Evolutionary conservation across 2,888 invertebrate genomes (phyloP).

Genomic region (Clanis bilineata): DNA sequence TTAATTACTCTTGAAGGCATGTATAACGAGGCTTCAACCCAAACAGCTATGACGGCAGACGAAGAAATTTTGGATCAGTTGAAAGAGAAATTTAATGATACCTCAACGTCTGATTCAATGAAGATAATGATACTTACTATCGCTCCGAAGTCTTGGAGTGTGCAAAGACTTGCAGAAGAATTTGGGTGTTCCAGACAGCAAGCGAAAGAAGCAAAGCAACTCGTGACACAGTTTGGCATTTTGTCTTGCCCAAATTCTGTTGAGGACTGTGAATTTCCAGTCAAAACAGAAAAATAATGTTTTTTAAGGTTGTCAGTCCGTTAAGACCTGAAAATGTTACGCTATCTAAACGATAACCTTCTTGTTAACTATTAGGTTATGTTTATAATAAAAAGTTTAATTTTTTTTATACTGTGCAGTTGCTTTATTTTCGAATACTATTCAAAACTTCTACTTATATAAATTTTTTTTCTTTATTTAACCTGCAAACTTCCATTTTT

Average conservation of each 20-base stretch:
- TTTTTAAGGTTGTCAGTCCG: no score
- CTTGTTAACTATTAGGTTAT: no score
- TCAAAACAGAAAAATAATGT: not conserved
- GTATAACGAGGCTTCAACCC: slow-evolving; percentile 17
- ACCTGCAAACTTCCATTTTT: no score
- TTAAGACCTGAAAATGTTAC: no score
- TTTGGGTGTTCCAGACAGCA: slow-evolving; percentile 31
- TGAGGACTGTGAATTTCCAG: slow-evolving; percentile 21
- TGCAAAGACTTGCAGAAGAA: slow-evolving; percentile 22
- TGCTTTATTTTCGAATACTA: no score
- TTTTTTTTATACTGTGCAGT: no score
- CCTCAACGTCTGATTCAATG: slow-evolving; percentile 24
- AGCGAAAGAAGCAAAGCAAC: slow-evolving; percentile 30
- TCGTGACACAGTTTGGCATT: slow-evolving; percentile 27
- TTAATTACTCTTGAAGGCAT: slow-evolving; percentile 21
- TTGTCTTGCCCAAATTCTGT: slow-evolving; percentile 31
- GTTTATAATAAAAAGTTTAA: no score
- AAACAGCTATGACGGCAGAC: slow-evolving; percentile 21
- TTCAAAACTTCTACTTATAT: no score
- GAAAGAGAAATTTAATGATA: slow-evolving; percentile 30
- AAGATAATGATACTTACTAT: slow-evolving; percentile 30
- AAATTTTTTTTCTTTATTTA: no score
- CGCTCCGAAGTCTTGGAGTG: slow-evolving; percentile 32
- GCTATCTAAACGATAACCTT: no score
- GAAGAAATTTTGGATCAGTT: slow-evolving; percentile 28